Percentiles rank a stretch among this genome's conserved stretches.
Conservation (phyloP, 2,113 vertebrate genomes). For the Campylomormyrus tamandua region DNA sequence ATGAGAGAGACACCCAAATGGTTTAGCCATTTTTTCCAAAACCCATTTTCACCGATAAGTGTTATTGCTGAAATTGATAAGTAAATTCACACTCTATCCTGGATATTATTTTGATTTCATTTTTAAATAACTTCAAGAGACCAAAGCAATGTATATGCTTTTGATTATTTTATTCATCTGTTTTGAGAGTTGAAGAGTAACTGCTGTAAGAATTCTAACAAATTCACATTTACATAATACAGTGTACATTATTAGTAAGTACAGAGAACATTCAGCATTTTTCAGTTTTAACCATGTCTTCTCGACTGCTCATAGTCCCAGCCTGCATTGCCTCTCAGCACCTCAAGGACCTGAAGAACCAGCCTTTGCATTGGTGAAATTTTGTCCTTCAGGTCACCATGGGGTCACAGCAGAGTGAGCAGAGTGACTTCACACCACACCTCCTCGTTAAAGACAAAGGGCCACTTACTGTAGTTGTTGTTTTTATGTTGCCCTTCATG, state of each 20-base stretch:
- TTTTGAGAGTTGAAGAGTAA: conserved; percentile 36
- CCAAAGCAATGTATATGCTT: neutral
- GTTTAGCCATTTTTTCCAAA: neutral
- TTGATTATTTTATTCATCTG: conserved; percentile 46
- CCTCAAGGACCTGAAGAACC: neutral
- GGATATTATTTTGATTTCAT: neutral
- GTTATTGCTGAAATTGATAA: neutral
- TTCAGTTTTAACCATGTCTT: conserved; percentile 41
- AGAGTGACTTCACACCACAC: neutral
- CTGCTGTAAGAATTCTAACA: conserved; percentile 45
- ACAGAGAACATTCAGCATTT: conserved; percentile 53
- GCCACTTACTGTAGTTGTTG: neutral
- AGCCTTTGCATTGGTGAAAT: neutral
- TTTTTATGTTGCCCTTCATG: neutral
- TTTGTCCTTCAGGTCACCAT: neutral
- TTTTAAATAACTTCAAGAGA: conserved; percentile 3
- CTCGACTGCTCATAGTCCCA: conserved; percentile 9
- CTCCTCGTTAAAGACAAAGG: neutral
- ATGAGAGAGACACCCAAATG: neutral
- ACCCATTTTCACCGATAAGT: neutral
- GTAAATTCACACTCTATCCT: neutral
- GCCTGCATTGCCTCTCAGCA: neutral
- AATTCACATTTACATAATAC: conserved; percentile 57
- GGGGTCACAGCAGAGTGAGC: neutral
- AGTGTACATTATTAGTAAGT: conserved; percentile 52